Conservation (phyloP, 2,888 invertebrate genomes). For the Cremastinae sp. region DNA sequence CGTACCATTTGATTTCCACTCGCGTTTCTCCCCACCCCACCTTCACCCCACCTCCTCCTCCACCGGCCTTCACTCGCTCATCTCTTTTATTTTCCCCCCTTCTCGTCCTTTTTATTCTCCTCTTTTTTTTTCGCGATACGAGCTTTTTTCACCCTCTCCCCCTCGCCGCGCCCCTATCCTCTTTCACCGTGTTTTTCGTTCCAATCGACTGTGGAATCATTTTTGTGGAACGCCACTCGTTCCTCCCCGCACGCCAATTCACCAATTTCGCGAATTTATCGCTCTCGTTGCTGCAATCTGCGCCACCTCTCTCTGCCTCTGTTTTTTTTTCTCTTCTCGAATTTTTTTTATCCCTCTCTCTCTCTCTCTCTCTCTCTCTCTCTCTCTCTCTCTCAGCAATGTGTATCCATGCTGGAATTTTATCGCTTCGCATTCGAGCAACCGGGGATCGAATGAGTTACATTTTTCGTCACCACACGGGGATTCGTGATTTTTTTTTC, state of each 20-base stretch:
- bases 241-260: constrained; percentile 41
- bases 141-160: neutral
- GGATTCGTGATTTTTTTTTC: constrained; percentile 26
- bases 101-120: constrained; percentile 5
- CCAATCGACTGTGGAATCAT: constrained; percentile 62
- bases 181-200: constrained; percentile 19
- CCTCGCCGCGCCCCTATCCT: neutral
- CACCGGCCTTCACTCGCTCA: no score
- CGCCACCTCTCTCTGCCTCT: constrained; percentile 43
- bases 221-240: constrained; percentile 54
- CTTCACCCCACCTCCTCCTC: constrained; percentile 19
- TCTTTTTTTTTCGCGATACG: constrained; percentile 23
- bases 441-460: constrained; percentile 19
- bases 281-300: constrained; percentile 55
- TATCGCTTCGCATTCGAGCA: constrained; percentile 49
- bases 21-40: constrained; percentile 34
- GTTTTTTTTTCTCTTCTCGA: neutral
- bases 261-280: constrained; percentile 58
- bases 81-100: constrained; percentile 27
- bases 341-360: neutral
- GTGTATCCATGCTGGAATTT: constrained; percentile 24
- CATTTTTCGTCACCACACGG: constrained; percentile 31
- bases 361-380: constrained; percentile 22
- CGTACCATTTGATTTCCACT: constrained; percentile 66
- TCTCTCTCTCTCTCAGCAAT: constrained; percentile 27